Conservation (phyloP, 2,797 vertebrate species). For the Pteropus rufus region DNA sequence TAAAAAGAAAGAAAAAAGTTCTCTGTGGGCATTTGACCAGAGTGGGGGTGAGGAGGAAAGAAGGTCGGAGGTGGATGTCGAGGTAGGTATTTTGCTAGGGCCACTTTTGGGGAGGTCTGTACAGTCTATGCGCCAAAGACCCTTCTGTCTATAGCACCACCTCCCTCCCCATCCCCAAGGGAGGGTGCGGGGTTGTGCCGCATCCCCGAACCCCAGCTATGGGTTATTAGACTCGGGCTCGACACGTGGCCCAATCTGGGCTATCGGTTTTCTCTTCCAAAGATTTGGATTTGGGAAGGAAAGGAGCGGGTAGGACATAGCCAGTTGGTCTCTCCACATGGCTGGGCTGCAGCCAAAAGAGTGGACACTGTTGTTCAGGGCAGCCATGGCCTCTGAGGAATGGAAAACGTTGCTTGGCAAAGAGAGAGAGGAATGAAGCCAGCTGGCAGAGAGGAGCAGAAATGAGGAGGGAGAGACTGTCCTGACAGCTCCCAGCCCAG, state of each 20-base stretch:
- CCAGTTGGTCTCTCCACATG: background rate
- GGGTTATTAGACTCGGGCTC: background rate
- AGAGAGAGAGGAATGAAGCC: background rate
- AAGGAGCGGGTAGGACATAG: background rate
- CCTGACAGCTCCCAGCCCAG: background rate
- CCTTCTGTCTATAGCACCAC: background rate
- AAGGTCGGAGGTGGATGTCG: no score
- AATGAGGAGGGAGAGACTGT: background rate
- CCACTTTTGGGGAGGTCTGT: background rate
- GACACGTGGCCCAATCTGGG: background rate
- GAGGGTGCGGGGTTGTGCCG: rapidly evolving
- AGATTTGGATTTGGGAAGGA: background rate
- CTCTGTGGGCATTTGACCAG: background rate
- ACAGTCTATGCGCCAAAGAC: background rate
- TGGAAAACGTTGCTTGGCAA: background rate
- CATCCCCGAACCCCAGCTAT: background rate
- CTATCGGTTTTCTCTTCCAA: background rate
- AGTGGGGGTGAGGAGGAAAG: background rate
- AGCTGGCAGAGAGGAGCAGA: background rate
- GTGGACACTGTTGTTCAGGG: background rate
- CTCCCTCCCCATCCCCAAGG: rapidly evolving
- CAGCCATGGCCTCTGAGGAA: background rate
- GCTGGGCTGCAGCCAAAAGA: background rate
- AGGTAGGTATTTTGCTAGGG: background rate
- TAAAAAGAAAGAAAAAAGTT: background rate